A percentile compares a stretch with the other conserved stretches of the same genome.
phyloP scores from a whole-genome alignment of 2,797 vertebrate genomes.

The Malacoctenus gilli region DNA sequence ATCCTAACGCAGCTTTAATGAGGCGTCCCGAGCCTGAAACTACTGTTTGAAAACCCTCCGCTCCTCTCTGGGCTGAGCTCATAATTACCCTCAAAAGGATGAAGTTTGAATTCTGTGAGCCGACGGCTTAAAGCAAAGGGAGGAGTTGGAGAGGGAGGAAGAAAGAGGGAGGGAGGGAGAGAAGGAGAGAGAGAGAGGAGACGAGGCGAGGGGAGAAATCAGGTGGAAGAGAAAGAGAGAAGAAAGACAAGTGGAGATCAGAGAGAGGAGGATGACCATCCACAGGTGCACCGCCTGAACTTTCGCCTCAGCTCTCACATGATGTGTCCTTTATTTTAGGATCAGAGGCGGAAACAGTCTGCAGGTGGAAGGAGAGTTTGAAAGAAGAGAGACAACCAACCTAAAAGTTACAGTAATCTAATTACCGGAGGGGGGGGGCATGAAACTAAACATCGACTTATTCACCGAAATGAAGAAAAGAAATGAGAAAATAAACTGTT shows the following conservation, averaged over 20 bases:
- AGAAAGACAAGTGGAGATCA: too few relatives aligned
- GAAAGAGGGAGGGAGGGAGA: slow-evolving; percentile 23
- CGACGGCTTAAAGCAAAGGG: slow-evolving; percentile 60
- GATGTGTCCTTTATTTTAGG: slow-evolving; percentile 58
- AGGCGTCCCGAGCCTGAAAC: slow-evolving; percentile 58
- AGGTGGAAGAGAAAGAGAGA: slow-evolving; percentile 64
- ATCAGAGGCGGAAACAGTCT: slow-evolving; percentile 12
- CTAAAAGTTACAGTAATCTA: neutral
- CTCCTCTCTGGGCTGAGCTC: slow-evolving; percentile 65
- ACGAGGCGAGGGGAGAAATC: too few relatives aligned
- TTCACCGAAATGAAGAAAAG: too few relatives aligned
- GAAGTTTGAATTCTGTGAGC: slow-evolving; percentile 62
- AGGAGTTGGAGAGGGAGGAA: slow-evolving; percentile 48
- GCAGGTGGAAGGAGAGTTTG: slow-evolving; percentile 4
- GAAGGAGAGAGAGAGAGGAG: slow-evolving; percentile 28
- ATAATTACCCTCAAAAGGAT: slow-evolving; percentile 70
- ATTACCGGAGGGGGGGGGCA: neutral
- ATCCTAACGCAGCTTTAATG: slow-evolving; percentile 40
- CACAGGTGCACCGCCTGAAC: slow-evolving; percentile 57
- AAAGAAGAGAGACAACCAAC: neutral
- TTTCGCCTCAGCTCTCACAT: slow-evolving; percentile 64
- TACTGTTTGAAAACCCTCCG: slow-evolving; percentile 61
- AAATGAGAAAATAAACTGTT: slow-evolving; percentile 5
- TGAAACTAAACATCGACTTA: neutral
- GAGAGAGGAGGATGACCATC: slow-evolving; percentile 29